A percentile compares a stretch with the other conserved stretches of the same genome.
Conservation (phyloP, 2,888 invertebrate species). For the Ectobius pallidus region DNA sequence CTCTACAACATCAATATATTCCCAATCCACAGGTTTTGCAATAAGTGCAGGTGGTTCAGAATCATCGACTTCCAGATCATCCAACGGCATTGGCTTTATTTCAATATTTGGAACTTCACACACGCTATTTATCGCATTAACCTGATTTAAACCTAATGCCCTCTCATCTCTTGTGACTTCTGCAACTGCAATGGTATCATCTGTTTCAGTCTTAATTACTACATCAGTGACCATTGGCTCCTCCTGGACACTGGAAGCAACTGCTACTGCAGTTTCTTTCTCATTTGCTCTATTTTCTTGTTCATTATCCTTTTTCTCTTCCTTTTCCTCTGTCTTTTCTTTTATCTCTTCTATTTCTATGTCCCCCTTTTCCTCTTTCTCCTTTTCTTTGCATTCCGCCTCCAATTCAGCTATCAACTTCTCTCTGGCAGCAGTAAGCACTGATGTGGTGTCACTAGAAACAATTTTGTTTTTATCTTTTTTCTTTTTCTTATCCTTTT, state of each 20-base stretch:
- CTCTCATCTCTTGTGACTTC: not conserved
- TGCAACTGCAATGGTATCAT: not conserved
- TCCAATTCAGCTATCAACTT: too few relatives aligned
- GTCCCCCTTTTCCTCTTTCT: not conserved
- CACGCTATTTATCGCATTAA: not conserved
- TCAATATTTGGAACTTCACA: too few relatives aligned
- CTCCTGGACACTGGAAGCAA: too few relatives aligned
- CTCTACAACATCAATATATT: too few relatives aligned
- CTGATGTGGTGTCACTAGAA: not conserved
- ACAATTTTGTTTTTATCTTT: not conserved
- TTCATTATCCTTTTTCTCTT: not conserved
- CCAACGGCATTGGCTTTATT: too few relatives aligned
- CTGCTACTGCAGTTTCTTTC: too few relatives aligned
- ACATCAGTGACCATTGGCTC: not conserved
- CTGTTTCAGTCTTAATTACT: not conserved
- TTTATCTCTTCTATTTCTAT: not conserved
- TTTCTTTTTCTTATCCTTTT: not conserved
- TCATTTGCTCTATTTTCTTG: not conserved
- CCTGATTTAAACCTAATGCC: not conserved
- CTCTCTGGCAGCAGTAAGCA: not conserved
- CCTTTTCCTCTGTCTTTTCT: not conserved
- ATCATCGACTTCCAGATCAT: too few relatives aligned
- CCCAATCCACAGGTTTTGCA: too few relatives aligned
- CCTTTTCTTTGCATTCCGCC: not conserved
- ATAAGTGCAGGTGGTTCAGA: too few relatives aligned